Base-by-base conservation (phyloP, 2,113 vertebrate species). In the Carassius auratus region DNA sequence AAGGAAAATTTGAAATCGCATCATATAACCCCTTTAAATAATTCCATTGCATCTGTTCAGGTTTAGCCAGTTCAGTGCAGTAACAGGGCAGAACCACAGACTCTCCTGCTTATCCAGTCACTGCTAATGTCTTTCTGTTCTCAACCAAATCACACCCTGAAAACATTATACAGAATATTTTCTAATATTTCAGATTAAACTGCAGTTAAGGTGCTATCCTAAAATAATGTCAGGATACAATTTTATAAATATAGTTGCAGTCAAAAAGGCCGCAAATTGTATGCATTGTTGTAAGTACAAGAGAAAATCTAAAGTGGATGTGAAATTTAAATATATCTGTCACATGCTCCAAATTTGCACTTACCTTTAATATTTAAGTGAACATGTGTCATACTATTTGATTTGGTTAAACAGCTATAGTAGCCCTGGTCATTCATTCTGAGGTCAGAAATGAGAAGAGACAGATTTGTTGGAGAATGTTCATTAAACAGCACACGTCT, bases 361-460 rank as follows among this genome's bases (percentile, higher is more conserved):
- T 62, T 23, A 12, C 78, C 61, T 64, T 81, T 42, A 2, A 81
- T 42, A 12, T 1, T 64, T 81, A 81, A 17, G 0, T 0, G 0
- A 48, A 81, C 8, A 15, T 0, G 0, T 64, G 3, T 62, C 3
- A 12, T 3, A 23, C 1, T 17, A 15, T 14, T 3, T 3, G 1
- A 0, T 66, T 62, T 14, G 48, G 57, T 75, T 5, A 0, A 2
- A 64, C 86, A 87, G 7, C 0, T 76, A 79, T 84, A 87, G n/a
- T 1, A 0, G 26, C 76, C 30, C 19, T 55, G 0, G 59, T 87
- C 86, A 8, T 38, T 6, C 62, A 3, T 19, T 84, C 83, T 84
- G 66, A 87, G 48, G 68, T 76, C 59, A 81, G 86, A 74, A 57
- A 87, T 76, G 76, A 85, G 33, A 17, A 84, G 86, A 85, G 83